phyloP scores from a whole-genome alignment of 1,140 invertebrate genomes.

The Hormaphis cornu region DNA sequence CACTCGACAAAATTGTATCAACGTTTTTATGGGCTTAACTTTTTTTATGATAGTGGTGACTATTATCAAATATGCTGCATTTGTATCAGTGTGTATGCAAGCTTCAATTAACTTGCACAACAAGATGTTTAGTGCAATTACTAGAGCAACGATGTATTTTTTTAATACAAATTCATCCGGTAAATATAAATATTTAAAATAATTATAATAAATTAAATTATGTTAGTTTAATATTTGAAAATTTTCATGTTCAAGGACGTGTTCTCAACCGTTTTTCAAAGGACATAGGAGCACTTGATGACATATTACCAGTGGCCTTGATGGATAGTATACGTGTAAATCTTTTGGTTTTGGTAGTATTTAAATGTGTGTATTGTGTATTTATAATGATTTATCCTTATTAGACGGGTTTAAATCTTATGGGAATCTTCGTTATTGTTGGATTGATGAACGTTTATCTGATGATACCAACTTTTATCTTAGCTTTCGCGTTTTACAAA shows the following conservation, averaged over 20 bases:
- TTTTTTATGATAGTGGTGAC: conserved; percentile 51
- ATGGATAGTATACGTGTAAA: conserved; percentile 63
- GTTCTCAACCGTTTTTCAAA: conserved; percentile 69
- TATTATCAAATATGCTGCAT: conserved; percentile 55
- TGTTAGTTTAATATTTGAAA: not conserved
- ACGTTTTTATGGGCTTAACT: conserved; percentile 54
- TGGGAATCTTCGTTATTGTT: conserved; percentile 54
- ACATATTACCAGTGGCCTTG: conserved; percentile 64
- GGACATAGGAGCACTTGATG: conserved; percentile 74
- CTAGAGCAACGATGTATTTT: conserved; percentile 74
- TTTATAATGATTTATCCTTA: no score
- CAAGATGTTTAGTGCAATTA: conserved; percentile 69
- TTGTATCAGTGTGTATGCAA: conserved; percentile 68
- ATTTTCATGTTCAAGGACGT: conserved; percentile 45
- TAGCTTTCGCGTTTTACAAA: conserved; percentile 47
- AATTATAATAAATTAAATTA: conserved; percentile 8
- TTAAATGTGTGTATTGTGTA: no score
- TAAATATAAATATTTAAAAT: conserved; percentile 24
- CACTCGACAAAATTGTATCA: conserved; percentile 44
- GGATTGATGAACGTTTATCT: conserved; percentile 46
- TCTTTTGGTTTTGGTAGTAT: not conserved
- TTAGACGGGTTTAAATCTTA: conserved; percentile 48
- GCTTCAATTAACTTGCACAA: conserved; percentile 76
- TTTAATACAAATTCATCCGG: conserved; percentile 75
- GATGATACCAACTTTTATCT: conserved; percentile 44